Percentiles rank a stretch among this genome's conserved stretches.
Evolutionary conservation across 2,888 invertebrate species (phyloP).

Genomic region (Frankliniella fusca): DNA sequence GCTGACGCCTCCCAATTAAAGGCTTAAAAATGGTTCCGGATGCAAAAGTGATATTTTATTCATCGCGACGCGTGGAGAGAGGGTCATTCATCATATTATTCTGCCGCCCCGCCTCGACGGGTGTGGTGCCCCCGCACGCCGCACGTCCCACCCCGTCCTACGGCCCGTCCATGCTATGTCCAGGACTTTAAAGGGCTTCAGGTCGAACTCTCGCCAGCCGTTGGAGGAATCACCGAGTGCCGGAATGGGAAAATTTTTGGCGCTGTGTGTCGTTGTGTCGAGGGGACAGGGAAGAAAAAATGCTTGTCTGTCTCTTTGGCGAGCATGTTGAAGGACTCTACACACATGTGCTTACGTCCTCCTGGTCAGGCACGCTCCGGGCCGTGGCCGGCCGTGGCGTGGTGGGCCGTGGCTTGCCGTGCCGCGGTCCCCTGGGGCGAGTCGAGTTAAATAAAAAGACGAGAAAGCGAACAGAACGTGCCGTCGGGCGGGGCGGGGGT

Average conservation of each 20-base stretch:
- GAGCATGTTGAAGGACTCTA: no score
- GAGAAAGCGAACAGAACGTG: constrained; percentile 20
- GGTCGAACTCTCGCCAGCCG: not conserved
- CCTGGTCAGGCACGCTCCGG: not conserved
- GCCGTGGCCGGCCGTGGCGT: not conserved
- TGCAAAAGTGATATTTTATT: constrained; percentile 23
- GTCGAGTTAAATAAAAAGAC: constrained; percentile 25
- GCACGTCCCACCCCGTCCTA: not conserved
- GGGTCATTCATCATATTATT: not conserved
- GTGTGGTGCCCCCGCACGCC: no score
- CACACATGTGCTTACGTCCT: not conserved
- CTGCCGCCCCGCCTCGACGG: not conserved
- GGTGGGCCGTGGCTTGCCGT: not conserved
- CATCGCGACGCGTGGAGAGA: not conserved
- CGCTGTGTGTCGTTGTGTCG: no score
- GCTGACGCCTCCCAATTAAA: constrained; percentile 11
- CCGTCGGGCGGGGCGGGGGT: not conserved
- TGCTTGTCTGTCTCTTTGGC: no score
- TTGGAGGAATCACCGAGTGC: no score
- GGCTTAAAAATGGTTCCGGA: constrained; percentile 14
- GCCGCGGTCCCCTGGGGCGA: not conserved
- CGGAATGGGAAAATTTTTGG: no score
- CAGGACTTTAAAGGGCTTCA: not conserved
- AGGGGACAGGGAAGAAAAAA: no score
- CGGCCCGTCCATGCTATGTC: not conserved